Base-by-base conservation (phyloP, 2,888 invertebrate genomes). In the Pandemis corylana region DNA sequence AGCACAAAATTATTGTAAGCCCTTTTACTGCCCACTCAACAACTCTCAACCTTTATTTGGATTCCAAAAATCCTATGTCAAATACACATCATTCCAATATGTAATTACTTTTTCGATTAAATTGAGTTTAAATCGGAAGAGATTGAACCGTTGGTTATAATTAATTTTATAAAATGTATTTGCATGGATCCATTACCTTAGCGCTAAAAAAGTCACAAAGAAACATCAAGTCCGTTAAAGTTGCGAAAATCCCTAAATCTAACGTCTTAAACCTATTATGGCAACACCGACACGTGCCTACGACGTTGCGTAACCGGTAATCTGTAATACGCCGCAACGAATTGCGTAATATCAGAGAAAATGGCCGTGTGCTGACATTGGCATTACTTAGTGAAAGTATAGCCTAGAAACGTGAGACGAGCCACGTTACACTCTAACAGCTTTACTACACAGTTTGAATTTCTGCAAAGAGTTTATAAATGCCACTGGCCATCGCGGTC, bases 371-470 rank as follows among this genome's bases (percentile, higher is more conserved):
- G 53, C 89, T 93, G 93, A 93, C 93, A 93, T 93, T 93, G 93
- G 89, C 88, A 92, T 87, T 91, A 89, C 88, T 85, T 84, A 89
- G 92, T 90, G 93, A 93, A 92, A 92, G 92, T 92, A 87, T 80
- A 82, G 80, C 83, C 80, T 75, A 78, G 68, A 78, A 78, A 77
- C 68, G 42, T 77, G 9, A 10, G 44, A 5, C 51, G 77, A 68
- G 20, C 53, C 36, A 78, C 81, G 82, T 13, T 56, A 28, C 68
- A 80, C 79, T 76, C 72, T 84, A 80, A 44, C 0, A 2, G 0
- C 12, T 1, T 4, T 46, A 0, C 0, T 2, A 28, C 41, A 74
- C 75, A 74, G 73, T 78, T 78, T 51, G 51, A 79, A 49, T 78
- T 81, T 28, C 68, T 56, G 67, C 13, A 42, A 15, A 41, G 20